These are phyloP conservation scores for Gryllus longicercus DNA, from an alignment of 2,888 invertebrate genomes.

Conservation along the genomic window DNA sequence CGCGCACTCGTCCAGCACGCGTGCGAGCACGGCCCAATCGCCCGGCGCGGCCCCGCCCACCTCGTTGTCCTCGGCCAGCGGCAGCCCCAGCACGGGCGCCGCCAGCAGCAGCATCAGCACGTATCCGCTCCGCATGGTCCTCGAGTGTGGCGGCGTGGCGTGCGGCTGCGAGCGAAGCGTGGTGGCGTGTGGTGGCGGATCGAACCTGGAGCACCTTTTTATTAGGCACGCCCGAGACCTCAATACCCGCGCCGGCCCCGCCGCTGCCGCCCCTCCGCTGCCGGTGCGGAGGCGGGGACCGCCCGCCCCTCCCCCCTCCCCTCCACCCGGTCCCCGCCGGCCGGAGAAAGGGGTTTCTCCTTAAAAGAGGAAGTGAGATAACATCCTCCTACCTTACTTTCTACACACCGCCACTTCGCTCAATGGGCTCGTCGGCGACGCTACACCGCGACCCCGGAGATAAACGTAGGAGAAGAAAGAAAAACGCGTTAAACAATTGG, in stretches of 20 bases:
- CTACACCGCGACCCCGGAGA: not conserved
- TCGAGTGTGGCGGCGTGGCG: not conserved
- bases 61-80: constrained; percentile 46
- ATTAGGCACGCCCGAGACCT: constrained; percentile 19
- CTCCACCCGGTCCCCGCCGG: not conserved
- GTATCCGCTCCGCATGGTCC: not conserved
- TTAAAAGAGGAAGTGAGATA: constrained; percentile 17
- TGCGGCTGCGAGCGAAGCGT: not conserved
- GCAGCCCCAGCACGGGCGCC: constrained; percentile 26
- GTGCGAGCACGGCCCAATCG: constrained; percentile 34
- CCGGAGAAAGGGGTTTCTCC: not conserved
- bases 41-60: constrained; percentile 41
- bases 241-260: not conserved
- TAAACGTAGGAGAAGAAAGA: not conserved
- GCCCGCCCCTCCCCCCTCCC: not conserved
- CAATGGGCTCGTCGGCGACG: not conserved
- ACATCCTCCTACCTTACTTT: constrained; percentile 3
- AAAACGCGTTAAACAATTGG: no score
- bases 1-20: constrained; percentile 34
- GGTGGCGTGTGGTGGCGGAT: not conserved
- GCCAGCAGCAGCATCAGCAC: not conserved
- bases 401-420: not conserved
- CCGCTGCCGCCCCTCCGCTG: not conserved
- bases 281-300: not conserved
- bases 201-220: constrained; percentile 18